Percentiles rank a stretch among this genome's conserved stretches.
These are phyloP conservation scores for Mimumesa dahlbomi DNA, from an alignment of 2,888 invertebrate genomes.

Conservation along the genomic window DNA sequence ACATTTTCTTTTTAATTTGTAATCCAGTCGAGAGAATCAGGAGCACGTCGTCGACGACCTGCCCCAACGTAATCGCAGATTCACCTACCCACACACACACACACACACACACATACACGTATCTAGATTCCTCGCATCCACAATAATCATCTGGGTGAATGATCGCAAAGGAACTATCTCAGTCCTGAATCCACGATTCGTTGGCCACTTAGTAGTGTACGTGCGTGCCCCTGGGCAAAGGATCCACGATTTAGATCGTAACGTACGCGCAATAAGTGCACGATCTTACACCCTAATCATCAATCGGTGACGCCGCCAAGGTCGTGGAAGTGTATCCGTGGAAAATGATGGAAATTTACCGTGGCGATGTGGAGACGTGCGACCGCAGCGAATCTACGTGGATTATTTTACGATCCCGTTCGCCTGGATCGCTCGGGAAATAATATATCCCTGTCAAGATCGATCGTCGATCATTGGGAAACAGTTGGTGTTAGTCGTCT, in stretches of 20 bases:
- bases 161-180: slow-evolving; percentile 29
- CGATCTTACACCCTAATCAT: slow-evolving; percentile 33
- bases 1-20: neutral
- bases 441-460: too few species aligned
- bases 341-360: neutral
- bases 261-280: slow-evolving; percentile 29
- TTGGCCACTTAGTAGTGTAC: slow-evolving; percentile 42
- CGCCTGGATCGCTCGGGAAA: too few species aligned
- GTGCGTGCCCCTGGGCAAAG: slow-evolving; percentile 20
- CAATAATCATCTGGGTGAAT: slow-evolving; percentile 36
- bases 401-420: too few species aligned
- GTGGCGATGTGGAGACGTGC: too few species aligned
- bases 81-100: slow-evolving; percentile 18
- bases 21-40: too few species aligned
- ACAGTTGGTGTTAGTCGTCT: too few species aligned
- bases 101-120: neutral
- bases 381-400: too few species aligned
- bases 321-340: slow-evolving; percentile 28
- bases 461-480: too few species aligned
- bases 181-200: slow-evolving; percentile 33
- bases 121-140: neutral
- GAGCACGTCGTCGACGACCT: too few species aligned
- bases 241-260: slow-evolving; percentile 29
- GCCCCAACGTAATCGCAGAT: too few species aligned
- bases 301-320: slow-evolving; percentile 36